Base-by-base conservation (phyloP, 1,140 invertebrate genomes). In the Oscheius sp. region DNA sequence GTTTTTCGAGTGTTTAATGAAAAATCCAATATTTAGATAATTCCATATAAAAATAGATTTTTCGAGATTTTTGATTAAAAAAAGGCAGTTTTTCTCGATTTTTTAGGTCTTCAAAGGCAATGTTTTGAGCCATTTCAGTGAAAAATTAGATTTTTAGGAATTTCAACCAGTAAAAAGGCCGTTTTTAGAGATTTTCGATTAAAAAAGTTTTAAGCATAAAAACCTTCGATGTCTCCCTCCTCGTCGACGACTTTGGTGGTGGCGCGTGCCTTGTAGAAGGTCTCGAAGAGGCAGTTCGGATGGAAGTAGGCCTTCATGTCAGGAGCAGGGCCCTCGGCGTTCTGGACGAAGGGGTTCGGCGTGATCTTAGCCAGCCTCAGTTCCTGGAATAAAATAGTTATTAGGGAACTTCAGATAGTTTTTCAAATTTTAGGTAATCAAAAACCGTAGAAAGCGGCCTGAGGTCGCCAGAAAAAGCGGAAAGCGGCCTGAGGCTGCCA, bases 241-340 rank as follows among this genome's bases (percentile, higher is more conserved):
- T 67, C 64, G 38, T 74, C 72, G 34, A 74, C 68, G 13, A 74
- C 72, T 61, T 74, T 74, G 18, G 72, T 74, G 7, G 72, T 74
- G 32, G 59, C 49, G 42, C 72, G 20, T 15, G 72, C 72, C 36
- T 71, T 64, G 61, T 61, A 63, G 38, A 71, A 58, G 32, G 52
- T 71, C 29, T 71, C 69, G 42, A 71, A 71, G 4, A 71, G 20
- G 15, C 63, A 74, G n/a, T 74, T 45, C 7, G 29, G 52, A 52
- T 74, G 72, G 28, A 62, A 68, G 36, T 68, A 74, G 35, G 38
- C 32, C 38, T 74, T 74, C 72, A 74, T 74, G 61, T 74, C 72
- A 18, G 72, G 72, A n/a, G 66, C 36, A 31, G 72, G 64, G 15
- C 46, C 46, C n/a, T 67, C 45, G 4, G 64, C 10, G 61, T 63